Base-by-base conservation (phyloP, 2,797 vertebrate genomes). In the Anas acuta region DNA sequence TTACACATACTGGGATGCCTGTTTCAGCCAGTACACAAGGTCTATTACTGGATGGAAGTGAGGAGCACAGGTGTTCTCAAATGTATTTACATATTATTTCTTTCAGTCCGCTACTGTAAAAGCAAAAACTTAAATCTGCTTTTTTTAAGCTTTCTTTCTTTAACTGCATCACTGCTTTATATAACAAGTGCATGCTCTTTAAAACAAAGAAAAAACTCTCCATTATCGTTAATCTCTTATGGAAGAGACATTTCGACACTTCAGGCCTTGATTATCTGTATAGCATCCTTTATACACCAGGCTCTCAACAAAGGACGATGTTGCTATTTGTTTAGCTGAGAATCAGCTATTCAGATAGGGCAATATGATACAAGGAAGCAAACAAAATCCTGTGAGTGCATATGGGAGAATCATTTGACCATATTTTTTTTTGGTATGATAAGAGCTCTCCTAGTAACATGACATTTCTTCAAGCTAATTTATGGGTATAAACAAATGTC, bases 1-100 rank as follows among this genome's bases (percentile, higher is more conserved):
- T 1, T 11, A 5, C 3, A 1, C 10, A 13, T 77, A 49, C 23
- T 7, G 28, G 41, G 15, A 23, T 14, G 18, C 0, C 2, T 65
- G 28, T 41, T 11, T 45, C 28, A 7, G 51, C 8, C 21, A 13
- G 10, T 18, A 13, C 28, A 20, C 9, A 11, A 28, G 16, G 32
- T 61, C 16, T 39, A 0, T 9, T 25, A 7, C 15, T 17, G 9
- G 32, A 11, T 10, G 32, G 23, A 9, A 14, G 3, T 33, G 32
- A 58, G 33, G 35, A 10, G 54, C 32, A 6, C 1, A 6, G 9
- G 12, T 37, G 9, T 53, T 72, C 65, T 26, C 32, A 26, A 33
- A 54, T 30, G 14, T 28, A 28, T 13, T 39, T 60, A 39, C 3
- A 17, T 30, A 33, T 39, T 39, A 6, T 39, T 61, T 60, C 20